Evolutionary conservation across 2,797 vertebrate species (phyloP).

Genomic region (Scleropages formosus): DNA sequence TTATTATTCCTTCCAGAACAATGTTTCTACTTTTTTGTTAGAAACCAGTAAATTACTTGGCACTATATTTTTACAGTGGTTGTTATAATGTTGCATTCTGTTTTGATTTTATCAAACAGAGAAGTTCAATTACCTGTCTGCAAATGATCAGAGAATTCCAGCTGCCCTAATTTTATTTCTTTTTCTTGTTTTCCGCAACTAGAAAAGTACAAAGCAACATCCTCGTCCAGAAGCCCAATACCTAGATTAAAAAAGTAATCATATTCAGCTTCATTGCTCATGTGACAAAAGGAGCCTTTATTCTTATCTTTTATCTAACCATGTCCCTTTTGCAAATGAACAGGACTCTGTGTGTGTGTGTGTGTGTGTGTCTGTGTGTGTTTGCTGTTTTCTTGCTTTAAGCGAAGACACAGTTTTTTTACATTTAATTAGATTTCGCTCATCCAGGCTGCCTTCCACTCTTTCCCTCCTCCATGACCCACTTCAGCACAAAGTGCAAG

Average conservation of each 20-base stretch:
- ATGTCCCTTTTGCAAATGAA: not conserved
- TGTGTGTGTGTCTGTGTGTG: not conserved
- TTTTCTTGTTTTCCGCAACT: too few relatives aligned
- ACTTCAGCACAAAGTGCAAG: constrained; percentile 7
- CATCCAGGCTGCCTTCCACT: constrained; percentile 34
- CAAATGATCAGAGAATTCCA: too few relatives aligned
- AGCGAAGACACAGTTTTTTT: constrained; percentile 50
- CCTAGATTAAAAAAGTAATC: not conserved
- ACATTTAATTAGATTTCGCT: constrained; percentile 47
- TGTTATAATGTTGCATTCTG: too few relatives aligned
- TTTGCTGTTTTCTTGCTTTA: constrained; percentile 42
- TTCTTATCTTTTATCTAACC: constrained; percentile 6
- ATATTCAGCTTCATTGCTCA: not conserved
- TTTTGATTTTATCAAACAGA: too few relatives aligned
- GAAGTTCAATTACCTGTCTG: too few relatives aligned
- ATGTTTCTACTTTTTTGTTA: too few relatives aligned
- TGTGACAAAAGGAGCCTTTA: not conserved
- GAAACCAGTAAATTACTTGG: too few relatives aligned
- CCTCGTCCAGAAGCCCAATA: too few relatives aligned
- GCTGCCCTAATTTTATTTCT: too few relatives aligned
- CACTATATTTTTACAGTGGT: too few relatives aligned
- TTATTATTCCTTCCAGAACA: too few relatives aligned
- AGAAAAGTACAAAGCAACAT: too few relatives aligned
- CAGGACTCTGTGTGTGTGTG: constrained; percentile 24
- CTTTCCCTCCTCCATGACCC: constrained; percentile 28